Conservation (phyloP, 2,797 vertebrate species). For the Schizopygopsis malacanthus region DNA sequence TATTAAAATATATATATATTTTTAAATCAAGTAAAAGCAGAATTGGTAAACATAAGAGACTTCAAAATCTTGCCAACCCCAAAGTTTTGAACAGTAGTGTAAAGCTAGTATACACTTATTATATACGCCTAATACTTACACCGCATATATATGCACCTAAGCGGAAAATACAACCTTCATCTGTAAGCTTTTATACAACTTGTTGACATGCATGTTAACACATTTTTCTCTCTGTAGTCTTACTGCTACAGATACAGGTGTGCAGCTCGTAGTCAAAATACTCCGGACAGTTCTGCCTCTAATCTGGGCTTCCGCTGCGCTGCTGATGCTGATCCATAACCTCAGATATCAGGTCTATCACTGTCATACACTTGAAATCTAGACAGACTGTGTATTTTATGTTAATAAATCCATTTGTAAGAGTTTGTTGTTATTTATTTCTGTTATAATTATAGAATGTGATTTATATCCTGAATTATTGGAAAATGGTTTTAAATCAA, state of each 20-base stretch:
- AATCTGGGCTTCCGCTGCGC: slow-evolving; percentile 97
- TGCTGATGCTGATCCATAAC: slow-evolving; percentile 61
- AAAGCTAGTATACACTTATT: background rate
- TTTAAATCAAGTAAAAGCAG: background rate
- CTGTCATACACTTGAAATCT: background rate
- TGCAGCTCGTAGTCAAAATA: slow-evolving; percentile 95
- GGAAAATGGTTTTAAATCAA: background rate
- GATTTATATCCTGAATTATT: background rate
- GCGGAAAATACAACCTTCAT: background rate
- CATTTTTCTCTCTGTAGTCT: slow-evolving; percentile 77
- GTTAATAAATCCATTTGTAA: slow-evolving; percentile 19
- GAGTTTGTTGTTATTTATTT: background rate
- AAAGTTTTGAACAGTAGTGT: background rate
- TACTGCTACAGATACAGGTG: slow-evolving; percentile 98
- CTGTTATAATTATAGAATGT: background rate
- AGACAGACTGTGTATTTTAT: background rate
- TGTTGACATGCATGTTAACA: background rate
- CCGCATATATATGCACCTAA: background rate
- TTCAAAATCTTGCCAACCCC: background rate
- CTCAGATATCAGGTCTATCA: slow-evolving; percentile 4
- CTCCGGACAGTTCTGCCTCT: slow-evolving; percentile 92
- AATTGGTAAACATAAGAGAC: background rate
- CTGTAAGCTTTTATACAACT: background rate
- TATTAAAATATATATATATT: background rate
- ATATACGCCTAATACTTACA: background rate